phyloP scores from a whole-genome alignment of 1,140 invertebrate genomes.

The Drosophila baimaii region DNA sequence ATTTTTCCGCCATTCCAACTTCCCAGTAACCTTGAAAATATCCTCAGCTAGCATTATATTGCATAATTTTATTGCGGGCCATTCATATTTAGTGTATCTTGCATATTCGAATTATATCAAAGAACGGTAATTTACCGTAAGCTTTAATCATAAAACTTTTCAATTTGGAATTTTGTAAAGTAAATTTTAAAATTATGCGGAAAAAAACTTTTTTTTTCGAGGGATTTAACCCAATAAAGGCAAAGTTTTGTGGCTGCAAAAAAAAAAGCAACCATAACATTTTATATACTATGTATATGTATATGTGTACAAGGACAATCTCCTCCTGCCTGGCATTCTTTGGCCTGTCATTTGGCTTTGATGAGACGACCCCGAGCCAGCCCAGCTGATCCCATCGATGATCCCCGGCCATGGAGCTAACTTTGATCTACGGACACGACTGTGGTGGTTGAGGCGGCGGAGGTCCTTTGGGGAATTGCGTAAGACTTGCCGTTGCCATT shows the following conservation, averaged over 20 bases:
- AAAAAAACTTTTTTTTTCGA: slow-evolving; percentile 1
- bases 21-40: too few species aligned
- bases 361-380: neutral
- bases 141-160: slow-evolving; percentile 7
- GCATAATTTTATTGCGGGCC: too few species aligned
- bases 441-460: neutral
- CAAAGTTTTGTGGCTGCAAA: neutral
- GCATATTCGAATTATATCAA: too few species aligned
- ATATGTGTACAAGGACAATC: neutral
- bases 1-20: too few species aligned
- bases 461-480: slow-evolving; percentile 1
- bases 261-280: too few species aligned
- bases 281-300: neutral
- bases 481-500: slow-evolving; percentile 23
- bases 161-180: slow-evolving; percentile 12
- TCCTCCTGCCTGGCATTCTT: neutral
- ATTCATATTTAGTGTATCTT: neutral
- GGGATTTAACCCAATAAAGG: slow-evolving; percentile 14
- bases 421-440: slow-evolving; percentile 12
- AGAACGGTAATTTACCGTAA: neutral
- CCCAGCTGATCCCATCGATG: slow-evolving; percentile 17
- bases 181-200: neutral
- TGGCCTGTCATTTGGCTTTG: slow-evolving; percentile 5
- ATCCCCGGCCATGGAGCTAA: slow-evolving; percentile 4
- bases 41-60: too few species aligned